Percentiles rank a stretch among this genome's conserved stretches.
Evolutionary conservation across 2,113 vertebrate genomes (phyloP).

Genomic region (Dermatemys mawii): DNA sequence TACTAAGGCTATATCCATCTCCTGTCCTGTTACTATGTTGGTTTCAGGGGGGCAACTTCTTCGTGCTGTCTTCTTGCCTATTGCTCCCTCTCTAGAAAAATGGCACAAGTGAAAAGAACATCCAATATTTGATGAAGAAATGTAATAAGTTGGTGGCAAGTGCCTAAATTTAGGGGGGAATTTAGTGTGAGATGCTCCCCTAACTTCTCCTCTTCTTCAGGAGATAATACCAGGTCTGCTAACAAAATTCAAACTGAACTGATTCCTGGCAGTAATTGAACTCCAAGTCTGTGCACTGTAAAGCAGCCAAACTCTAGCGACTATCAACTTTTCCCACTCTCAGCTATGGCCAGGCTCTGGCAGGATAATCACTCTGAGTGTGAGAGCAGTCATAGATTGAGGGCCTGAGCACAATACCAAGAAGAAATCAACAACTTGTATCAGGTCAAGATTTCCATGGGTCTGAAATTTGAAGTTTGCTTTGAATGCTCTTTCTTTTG

Average conservation of each 20-base stretch:
- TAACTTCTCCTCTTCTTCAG: too few relatives aligned
- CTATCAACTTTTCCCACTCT: background rate
- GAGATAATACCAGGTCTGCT: too few relatives aligned
- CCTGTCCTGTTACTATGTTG: background rate
- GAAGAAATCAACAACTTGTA: background rate
- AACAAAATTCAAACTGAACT: too few relatives aligned
- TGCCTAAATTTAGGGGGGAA: too few relatives aligned
- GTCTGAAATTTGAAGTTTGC: background rate
- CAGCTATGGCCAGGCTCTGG: background rate
- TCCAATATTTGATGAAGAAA: too few relatives aligned
- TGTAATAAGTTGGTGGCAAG: too few relatives aligned
- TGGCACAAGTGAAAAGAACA: too few relatives aligned
- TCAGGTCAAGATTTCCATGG: background rate
- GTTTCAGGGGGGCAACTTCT: too few relatives aligned
- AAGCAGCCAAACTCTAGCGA: background rate
- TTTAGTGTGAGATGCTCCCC: too few relatives aligned
- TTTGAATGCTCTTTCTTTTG: background rate
- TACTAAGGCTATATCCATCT: accelerated
- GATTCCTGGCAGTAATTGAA: background rate
- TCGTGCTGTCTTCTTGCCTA: too few relatives aligned
- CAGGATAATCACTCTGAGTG: background rate
- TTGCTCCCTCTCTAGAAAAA: too few relatives aligned
- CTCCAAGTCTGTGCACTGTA: background rate
- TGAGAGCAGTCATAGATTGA: background rate
- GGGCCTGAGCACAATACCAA: accelerated